phyloP scores from a whole-genome alignment of 2,113 vertebrate genomes.

The Oplegnathus fasciatus region DNA sequence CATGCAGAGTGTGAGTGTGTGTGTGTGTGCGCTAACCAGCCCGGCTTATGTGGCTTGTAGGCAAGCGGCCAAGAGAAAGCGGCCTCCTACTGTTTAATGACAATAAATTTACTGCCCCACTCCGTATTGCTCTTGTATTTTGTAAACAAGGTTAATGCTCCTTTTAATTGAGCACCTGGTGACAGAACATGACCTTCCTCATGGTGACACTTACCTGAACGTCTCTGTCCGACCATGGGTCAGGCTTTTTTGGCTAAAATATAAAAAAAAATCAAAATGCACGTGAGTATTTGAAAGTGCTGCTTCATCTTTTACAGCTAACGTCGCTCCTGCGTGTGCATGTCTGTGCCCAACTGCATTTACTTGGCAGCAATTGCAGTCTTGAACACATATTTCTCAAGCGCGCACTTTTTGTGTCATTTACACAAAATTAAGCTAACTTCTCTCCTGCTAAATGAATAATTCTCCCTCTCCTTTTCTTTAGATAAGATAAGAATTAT shows the following conservation, averaged over 20 bases:
- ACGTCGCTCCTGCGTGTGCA: background rate
- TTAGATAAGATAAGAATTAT: constrained; percentile 34
- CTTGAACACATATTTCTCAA: background rate
- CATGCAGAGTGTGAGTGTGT: constrained; percentile 33
- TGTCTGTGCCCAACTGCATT: background rate
- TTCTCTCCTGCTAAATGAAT: constrained; percentile 7
- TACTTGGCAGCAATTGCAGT: background rate
- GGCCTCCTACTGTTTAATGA: constrained; percentile 94
- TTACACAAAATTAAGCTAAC: background rate
- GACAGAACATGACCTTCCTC: constrained; percentile 90
- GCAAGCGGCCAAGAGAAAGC: constrained; percentile 89
- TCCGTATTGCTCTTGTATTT: constrained; percentile 93
- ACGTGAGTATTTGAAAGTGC: background rate
- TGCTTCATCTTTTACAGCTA: constrained; percentile 3
- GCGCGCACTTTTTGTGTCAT: background rate
- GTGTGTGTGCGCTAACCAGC: constrained; percentile 78
- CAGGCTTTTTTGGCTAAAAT: background rate
- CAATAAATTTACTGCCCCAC: constrained; percentile 93
- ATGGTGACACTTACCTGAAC: constrained; percentile 72
- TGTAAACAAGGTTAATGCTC: constrained; percentile 98
- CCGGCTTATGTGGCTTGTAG: constrained; percentile 79
- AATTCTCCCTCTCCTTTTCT: background rate
- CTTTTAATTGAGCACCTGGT: constrained; percentile 95
- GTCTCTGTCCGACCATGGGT: constrained; percentile 16
- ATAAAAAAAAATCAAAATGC: background rate